Conservation (phyloP, 2,888 invertebrate genomes). For the Lasioglossum morio region DNA sequence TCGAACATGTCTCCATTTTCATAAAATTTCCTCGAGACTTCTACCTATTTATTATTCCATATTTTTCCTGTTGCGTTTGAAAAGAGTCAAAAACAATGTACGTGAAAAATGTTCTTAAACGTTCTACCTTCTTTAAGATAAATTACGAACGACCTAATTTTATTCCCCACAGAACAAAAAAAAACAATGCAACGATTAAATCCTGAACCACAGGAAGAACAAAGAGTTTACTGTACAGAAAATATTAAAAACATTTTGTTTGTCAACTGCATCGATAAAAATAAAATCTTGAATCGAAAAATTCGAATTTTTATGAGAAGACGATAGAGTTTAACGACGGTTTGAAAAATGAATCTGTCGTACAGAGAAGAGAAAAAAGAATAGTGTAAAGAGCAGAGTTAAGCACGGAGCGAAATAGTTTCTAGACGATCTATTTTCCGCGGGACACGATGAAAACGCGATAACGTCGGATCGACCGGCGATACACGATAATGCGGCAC, state of each 20-base stretch:
- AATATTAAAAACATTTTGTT: neutral
- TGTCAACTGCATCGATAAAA: neutral
- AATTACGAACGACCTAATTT: too few relatives aligned
- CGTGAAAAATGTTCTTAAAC: too few relatives aligned
- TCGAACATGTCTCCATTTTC: neutral
- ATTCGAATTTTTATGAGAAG: neutral
- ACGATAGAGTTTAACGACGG: too few relatives aligned
- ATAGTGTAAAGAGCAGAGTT: neutral
- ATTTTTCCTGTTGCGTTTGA: too few relatives aligned
- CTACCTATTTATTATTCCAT: neutral
- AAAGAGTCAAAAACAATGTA: too few relatives aligned
- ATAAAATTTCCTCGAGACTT: neutral
- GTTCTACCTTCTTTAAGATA: too few relatives aligned
- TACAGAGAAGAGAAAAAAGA: neutral
- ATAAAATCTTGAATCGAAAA: neutral
- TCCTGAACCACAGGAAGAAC: neutral
- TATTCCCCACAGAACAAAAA: too few relatives aligned
- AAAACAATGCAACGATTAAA: too few relatives aligned
- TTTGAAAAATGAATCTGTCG: neutral
- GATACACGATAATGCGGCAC: constrained; percentile 45
- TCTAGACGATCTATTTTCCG: neutral
- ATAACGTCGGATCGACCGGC: constrained; percentile 21
- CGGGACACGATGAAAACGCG: constrained; percentile 1
- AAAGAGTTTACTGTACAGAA: neutral
- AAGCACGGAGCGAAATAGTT: neutral